Evolutionary conservation across 2,113 vertebrate species (phyloP), one percentile per base, ranked within the genome.

Genomic region (Thinocorus orbignyianus): DNA sequence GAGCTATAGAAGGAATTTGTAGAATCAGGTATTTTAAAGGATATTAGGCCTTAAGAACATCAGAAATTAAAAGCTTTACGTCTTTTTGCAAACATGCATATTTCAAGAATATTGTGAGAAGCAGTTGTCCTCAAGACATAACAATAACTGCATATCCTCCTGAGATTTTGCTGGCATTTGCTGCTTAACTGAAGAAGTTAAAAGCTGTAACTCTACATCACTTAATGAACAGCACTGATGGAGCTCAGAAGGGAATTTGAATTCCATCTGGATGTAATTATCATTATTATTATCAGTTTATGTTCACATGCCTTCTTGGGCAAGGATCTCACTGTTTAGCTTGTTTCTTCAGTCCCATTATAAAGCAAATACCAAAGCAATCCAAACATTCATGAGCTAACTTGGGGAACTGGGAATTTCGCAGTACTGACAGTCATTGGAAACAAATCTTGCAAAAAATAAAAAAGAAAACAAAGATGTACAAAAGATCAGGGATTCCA

Each of bases 221-320:
- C 33, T 76, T 90, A 86, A 85, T 81, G 87, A 96, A 55, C 39
- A 86, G 30, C 30, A 42, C 49, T 81, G 64, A 60, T 71, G 64
- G 30, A 77, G 68, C 68, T 81, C 48, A 55, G 85, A 86, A 78
- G 64, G 26, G 82, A 86, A 88, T 94, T 71, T 55, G 42, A 93
- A 88, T 93, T 90, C 90, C 85, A 95, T 48, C 42, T 90, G 52
- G 70, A 95, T 85, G 51, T 37, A 91, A 86, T 92, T 88, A 90
- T 88, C 1, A 1, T 81, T 92, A 91, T 83, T 88, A 91, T 76
- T 90, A 93, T 79, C 89, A 81, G 71, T 88, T 93, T 64, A 65
- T 79, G 41, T 76, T 95, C 77, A 57, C 54, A 11, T 37, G 20
- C 33, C 7, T 88, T 88, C 72, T 90, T 49, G 78, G 35, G 22